These are phyloP conservation scores for Melitaea athalia DNA, from an alignment of 2,888 invertebrate genomes.

Conservation along the genomic window DNA sequence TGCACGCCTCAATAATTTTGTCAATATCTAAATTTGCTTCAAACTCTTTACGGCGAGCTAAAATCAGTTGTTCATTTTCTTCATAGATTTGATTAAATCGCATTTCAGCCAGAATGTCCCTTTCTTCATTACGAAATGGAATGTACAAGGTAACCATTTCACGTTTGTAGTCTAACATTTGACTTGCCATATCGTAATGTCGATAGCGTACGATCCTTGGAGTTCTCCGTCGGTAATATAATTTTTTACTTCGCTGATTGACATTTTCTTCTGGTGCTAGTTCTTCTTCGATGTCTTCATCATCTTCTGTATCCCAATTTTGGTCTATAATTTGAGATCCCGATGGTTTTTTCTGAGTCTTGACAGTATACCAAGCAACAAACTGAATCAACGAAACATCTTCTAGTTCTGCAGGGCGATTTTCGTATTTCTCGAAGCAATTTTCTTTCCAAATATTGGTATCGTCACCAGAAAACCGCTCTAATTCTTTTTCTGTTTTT, in stretches of 20 bases:
- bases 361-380: slow-evolving; percentile 48
- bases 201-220: slow-evolving; percentile 54
- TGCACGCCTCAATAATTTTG: neutral
- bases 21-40: neutral
- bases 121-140: slow-evolving; percentile 56
- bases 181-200: slow-evolving; percentile 52
- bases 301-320: too few species aligned
- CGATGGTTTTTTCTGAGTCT: slow-evolving; percentile 33
- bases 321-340: slow-evolving; percentile 12
- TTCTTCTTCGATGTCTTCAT: too few species aligned
- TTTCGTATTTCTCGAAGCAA: slow-evolving; percentile 59
- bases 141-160: slow-evolving; percentile 56
- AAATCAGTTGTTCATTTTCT: neutral
- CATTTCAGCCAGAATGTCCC: slow-evolving; percentile 43
- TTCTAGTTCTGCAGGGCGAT: slow-evolving; percentile 51
- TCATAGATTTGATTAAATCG: neutral
- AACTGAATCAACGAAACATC: slow-evolving; percentile 49
- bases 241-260: neutral
- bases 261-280: too few species aligned
- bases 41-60: neutral
- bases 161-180: slow-evolving; percentile 53
- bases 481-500: too few species aligned
- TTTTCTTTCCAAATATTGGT: slow-evolving; percentile 59
- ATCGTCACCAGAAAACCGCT: slow-evolving; percentile 39
- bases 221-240: slow-evolving; percentile 41